phyloP scores from a whole-genome alignment of 2,888 invertebrate species.

The Drosophila pegasa region DNA sequence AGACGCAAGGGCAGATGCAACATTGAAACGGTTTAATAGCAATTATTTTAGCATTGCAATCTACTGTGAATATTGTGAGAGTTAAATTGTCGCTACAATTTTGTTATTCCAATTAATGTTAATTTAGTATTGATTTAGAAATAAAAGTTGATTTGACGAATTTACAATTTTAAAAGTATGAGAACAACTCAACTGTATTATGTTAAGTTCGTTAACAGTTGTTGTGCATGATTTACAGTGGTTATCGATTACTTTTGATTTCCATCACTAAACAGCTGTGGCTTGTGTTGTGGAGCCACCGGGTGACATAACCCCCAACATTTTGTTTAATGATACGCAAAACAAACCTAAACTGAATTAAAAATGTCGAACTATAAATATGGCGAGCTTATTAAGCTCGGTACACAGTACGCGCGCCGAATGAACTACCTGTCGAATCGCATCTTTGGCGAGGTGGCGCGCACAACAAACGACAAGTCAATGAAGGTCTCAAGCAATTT shows the following conservation, averaged over 20 bases:
- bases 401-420: slow-evolving; percentile 92
- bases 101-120: slow-evolving; percentile 60
- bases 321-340: slow-evolving; percentile 6
- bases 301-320: slow-evolving; percentile 65
- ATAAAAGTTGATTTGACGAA: slow-evolving; percentile 60
- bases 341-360: not conserved
- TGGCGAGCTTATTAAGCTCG: slow-evolving; percentile 88
- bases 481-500: slow-evolving; percentile 87
- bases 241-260: slow-evolving; percentile 27
- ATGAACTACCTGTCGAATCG: slow-evolving; percentile 94
- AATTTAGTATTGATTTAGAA: slow-evolving; percentile 42
- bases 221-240: not conserved
- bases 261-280: slow-evolving; percentile 45
- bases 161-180: slow-evolving; percentile 14
- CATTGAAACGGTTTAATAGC: slow-evolving; percentile 86
- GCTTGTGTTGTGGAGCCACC: slow-evolving; percentile 25
- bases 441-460: slow-evolving; percentile 94
- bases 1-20: slow-evolving; percentile 85
- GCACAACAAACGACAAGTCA: slow-evolving; percentile 90
- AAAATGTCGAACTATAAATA: slow-evolving; percentile 88
- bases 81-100: slow-evolving; percentile 49
- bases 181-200: not conserved
- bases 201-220: not conserved
- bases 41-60: slow-evolving; percentile 42
- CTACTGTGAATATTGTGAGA: slow-evolving; percentile 34